Percentiles rank a stretch among this genome's conserved stretches.
phyloP scores from a whole-genome alignment of 2,797 vertebrate genomes.

The Euthynnus affinis region DNA sequence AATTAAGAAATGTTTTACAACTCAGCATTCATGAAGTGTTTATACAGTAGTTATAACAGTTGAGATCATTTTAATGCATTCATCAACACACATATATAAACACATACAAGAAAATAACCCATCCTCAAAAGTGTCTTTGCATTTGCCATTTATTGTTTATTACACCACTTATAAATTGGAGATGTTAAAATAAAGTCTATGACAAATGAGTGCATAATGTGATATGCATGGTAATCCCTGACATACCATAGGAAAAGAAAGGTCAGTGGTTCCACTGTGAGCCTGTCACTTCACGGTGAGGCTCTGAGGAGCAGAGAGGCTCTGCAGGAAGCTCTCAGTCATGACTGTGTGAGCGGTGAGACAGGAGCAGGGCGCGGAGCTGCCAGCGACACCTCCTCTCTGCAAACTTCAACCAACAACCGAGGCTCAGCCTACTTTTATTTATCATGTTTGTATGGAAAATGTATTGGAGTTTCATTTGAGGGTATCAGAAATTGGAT shows the following conservation, averaged over 20 bases:
- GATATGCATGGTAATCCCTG: background rate
- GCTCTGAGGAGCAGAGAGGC: conserved; percentile 34
- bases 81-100: background rate
- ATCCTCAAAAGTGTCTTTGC: background rate
- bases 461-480: conserved; percentile 7
- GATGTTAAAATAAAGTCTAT: background rate
- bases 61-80: background rate
- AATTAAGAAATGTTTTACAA: background rate
- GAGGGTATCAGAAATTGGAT: conserved; percentile 25
- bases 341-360: conserved; percentile 50
- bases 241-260: background rate
- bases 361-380: conserved; percentile 56
- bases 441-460: background rate
- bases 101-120: background rate
- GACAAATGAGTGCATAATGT: background rate
- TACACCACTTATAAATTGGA: background rate
- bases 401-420: conserved; percentile 56
- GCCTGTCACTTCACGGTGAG: conserved; percentile 40
- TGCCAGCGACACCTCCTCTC: conserved; percentile 45
- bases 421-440: background rate
- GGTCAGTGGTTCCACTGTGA: conserved; percentile 24
- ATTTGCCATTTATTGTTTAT: background rate
- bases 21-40: background rate
- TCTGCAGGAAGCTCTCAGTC: conserved; percentile 62
- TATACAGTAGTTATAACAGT: background rate